Evolutionary conservation across 2,888 invertebrate genomes (phyloP).

Genomic region (Agonum fuliginosum): DNA sequence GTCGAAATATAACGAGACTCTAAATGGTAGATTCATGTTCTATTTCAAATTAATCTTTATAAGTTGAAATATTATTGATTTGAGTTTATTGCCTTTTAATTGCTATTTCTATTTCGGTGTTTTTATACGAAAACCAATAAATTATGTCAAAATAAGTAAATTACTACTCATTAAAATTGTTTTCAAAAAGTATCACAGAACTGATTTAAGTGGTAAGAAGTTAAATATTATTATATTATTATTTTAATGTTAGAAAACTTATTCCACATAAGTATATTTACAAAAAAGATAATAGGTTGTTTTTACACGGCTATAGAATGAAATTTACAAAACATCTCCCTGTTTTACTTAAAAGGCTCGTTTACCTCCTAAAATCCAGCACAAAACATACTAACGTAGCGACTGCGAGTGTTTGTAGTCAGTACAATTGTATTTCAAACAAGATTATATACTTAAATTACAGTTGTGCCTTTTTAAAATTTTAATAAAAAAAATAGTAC

Average conservation of each 20-base stretch:
- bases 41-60: no score
- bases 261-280: background rate
- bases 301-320: background rate
- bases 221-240: background rate
- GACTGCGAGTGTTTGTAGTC: no score
- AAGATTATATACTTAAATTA: no score
- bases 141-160: background rate
- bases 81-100: constrained; percentile 11
- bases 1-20: no score
- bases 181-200: background rate
- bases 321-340: no score
- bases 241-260: background rate
- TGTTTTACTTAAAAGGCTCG: no score
- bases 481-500: no score
- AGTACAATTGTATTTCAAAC: no score
- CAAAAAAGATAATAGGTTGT: background rate
- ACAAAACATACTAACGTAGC: no score
- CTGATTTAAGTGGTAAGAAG: background rate
- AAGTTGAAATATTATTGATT: background rate
- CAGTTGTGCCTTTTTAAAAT: no score
- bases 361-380: no score
- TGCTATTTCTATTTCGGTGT: background rate
- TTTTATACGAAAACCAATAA: constrained; percentile 1
- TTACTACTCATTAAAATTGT: background rate
- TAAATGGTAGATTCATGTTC: no score